Evolutionary conservation across 2,797 vertebrate genomes (phyloP), one percentile per base, ranked within the genome.

Genomic region (Sebastes oblongus): DNA sequence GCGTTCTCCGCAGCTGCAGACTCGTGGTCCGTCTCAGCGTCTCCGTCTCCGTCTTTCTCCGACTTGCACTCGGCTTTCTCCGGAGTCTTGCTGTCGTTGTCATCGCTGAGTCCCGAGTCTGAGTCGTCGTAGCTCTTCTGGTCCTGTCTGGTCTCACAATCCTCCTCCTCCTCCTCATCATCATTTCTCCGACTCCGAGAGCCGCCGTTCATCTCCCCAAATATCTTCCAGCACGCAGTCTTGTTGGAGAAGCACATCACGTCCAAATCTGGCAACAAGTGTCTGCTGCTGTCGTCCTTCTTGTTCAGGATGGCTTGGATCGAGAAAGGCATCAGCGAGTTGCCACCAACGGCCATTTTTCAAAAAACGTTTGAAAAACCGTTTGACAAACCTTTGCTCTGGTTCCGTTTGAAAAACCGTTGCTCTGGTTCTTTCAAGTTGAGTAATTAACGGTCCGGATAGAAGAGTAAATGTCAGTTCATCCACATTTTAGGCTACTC

Each of bases 271-370:
- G 94, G 92, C 73, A 96, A 90, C 73, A 96, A 90, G 82, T 94
- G 95, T 73, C 95, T 79, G 54, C 88, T 93, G 70, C 88, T 93
- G 70, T 97, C 96, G 87, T 98, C 97, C 90, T 97, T 99, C 91
- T 96, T 97, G 95, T 97, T 97, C 80, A 99, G 95, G 91, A 99
- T 99, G 80, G 98, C 97, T 92, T 99, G 98, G 93, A 99, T 99
- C 61, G 98, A 99, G 92, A 99, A 99, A 32, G 98, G 97, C 95
- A 97, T 97, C 89, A 98, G 94, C 84, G 97, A 94, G 94, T 90
- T 93, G 88, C 96, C 94, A 86, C 97, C 97, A 86, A 97, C 95
- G 80, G 98, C 97, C 98, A 99, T 99, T 84, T 94, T 39, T 39
- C 36, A 13, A 39, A 39, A 39, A 39, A 5, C 36, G 36, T 39